phyloP scores from a whole-genome alignment of 2,113 vertebrate species.

The Pituophis catenifer region DNA sequence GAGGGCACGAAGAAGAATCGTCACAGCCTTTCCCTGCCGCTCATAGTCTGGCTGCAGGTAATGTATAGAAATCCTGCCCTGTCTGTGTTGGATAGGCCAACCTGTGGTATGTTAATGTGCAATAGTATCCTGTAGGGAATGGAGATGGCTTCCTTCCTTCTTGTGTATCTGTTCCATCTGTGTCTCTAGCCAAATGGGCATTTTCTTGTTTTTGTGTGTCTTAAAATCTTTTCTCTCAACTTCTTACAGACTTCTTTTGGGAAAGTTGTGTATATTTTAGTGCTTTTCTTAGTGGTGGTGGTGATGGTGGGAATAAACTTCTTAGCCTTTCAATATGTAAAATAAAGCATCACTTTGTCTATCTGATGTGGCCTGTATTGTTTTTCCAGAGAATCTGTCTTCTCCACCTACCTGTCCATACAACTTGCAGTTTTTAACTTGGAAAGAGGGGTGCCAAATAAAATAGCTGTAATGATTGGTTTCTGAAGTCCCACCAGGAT shows the following conservation, averaged over 20 bases:
- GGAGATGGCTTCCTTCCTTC: not conserved
- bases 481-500: not conserved
- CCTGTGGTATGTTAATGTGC: conserved; percentile 20
- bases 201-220: conserved; percentile 6
- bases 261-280: conserved; percentile 27
- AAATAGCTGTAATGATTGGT: not conserved
- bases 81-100: conserved; percentile 17
- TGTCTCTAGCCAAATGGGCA: not conserved
- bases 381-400: conserved; percentile 22
- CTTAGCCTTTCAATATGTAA: conserved; percentile 20
- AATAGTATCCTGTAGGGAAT: conserved; percentile 16
- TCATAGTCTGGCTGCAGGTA: conserved; percentile 78
- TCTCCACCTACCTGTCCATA: not conserved
- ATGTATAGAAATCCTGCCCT: conserved; percentile 67
- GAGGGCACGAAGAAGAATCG: conserved; percentile 38
- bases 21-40: conserved; percentile 51
- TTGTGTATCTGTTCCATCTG: conserved; percentile 18
- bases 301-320: conserved; percentile 22
- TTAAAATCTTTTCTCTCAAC: conserved; percentile 8
- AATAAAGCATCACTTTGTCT: conserved; percentile 39
- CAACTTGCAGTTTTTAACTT: not conserved
- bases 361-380: conserved; percentile 35
- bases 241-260: not conserved
- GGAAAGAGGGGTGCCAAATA: not conserved
- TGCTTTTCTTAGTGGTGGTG: not conserved